These are phyloP conservation scores for Gadopsis bispinosus DNA, from an alignment of 2,797 vertebrate species.

Conservation along the genomic window DNA sequence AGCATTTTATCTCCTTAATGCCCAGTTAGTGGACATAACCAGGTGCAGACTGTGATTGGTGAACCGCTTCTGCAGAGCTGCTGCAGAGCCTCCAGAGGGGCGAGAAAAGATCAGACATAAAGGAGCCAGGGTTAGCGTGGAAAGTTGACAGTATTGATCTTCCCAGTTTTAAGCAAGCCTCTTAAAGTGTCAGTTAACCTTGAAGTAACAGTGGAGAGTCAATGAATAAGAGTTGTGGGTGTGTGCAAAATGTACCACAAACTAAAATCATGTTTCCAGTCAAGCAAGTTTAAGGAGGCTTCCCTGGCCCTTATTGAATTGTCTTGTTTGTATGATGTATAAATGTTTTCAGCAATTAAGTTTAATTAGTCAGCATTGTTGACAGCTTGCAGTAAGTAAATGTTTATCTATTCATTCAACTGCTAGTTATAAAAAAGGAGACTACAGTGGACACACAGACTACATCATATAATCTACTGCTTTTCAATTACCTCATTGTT, in stretches of 20 bases:
- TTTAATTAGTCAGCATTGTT: background rate
- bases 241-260: background rate
- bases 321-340: background rate
- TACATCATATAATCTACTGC: background rate
- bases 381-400: background rate
- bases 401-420: background rate
- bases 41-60: too few relatives aligned
- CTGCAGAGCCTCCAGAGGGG: too few relatives aligned
- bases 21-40: too few relatives aligned
- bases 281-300: background rate
- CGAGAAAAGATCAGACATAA: too few relatives aligned
- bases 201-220: too few relatives aligned
- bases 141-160: too few relatives aligned
- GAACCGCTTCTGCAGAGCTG: too few relatives aligned
- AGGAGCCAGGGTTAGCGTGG: too few relatives aligned
- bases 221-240: background rate
- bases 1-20: too few relatives aligned
- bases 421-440: background rate
- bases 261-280: background rate
- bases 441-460: background rate
- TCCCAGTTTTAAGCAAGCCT: too few relatives aligned
- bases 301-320: background rate
- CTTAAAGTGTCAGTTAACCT: background rate
- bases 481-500: constrained; percentile 1
- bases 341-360: background rate